A percentile compares a stretch with the other conserved stretches of the same genome.
Conservation (phyloP, 2,888 invertebrate genomes). For the Chrysomela aeneicollis region DNA sequence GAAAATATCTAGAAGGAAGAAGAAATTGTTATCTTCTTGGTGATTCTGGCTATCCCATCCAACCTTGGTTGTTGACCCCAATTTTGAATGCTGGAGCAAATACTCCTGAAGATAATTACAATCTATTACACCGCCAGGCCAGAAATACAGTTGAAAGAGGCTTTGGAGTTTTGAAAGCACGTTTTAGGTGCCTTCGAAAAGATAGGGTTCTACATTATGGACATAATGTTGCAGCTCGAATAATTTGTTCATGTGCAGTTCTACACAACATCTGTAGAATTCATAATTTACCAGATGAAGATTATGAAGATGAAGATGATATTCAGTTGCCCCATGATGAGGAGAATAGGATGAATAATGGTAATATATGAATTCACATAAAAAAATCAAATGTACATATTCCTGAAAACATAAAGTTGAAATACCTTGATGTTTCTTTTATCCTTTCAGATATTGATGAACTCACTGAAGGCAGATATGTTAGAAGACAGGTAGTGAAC, state of each 20-base stretch:
- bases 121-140: not conserved
- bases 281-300: conserved; percentile 12
- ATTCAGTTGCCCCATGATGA: too few species aligned
- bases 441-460: too few species aligned
- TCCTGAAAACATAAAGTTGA: too few species aligned
- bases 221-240: conserved; percentile 11
- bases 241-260: conserved; percentile 27
- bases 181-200: conserved; percentile 22
- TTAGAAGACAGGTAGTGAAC: too few species aligned
- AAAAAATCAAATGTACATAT: too few species aligned
- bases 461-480: too few species aligned
- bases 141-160: conserved; percentile 19
- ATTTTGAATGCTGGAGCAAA: too few species aligned
- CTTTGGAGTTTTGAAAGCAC: conserved; percentile 22
- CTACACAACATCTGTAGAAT: conserved; percentile 27
- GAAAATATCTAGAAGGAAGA: conserved; percentile 18
- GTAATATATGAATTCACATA: too few species aligned
- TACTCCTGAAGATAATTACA: conserved; percentile 16
- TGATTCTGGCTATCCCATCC: conserved; percentile 21
- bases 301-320: conserved; percentile 9
- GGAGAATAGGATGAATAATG: too few species aligned
- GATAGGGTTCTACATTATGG: conserved; percentile 22
- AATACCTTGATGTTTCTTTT: too few species aligned
- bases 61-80: conserved; percentile 20
- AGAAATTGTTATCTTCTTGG: conserved; percentile 17